Evolutionary conservation across 2,797 vertebrate species (phyloP).

Genomic region (Chelon auratus): DNA sequence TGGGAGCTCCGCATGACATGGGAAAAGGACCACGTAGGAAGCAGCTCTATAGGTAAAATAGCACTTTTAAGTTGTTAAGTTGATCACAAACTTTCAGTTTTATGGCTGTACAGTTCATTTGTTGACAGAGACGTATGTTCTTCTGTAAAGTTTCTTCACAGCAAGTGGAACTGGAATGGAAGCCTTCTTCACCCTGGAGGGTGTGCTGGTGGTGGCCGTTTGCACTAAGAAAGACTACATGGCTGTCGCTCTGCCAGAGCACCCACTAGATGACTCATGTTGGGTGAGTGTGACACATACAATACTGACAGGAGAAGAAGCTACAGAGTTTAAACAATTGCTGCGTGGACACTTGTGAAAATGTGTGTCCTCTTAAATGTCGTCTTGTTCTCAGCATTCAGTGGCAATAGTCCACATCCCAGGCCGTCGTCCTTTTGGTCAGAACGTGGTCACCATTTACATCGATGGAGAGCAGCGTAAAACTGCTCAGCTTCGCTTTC

Average conservation of each 20-base stretch:
- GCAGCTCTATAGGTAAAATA: constrained; percentile 93
- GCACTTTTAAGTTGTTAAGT: background rate
- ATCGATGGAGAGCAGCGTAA: constrained; percentile 88
- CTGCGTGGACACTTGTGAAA: background rate
- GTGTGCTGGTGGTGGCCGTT: constrained; percentile 95
- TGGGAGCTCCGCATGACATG: constrained; percentile 65
- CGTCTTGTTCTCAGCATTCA: constrained; percentile 86
- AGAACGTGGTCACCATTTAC: constrained; percentile 93
- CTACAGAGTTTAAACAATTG: no score
- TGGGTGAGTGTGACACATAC: constrained; percentile 87
- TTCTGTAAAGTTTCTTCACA: constrained; percentile 90
- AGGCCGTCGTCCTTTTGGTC: constrained; percentile 93
- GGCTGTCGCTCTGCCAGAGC: constrained; percentile 89
- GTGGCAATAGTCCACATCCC: constrained; percentile 90
- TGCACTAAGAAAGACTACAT: constrained; percentile 98
- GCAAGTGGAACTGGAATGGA: constrained; percentile 94
- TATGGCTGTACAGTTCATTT: background rate
- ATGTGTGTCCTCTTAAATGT: constrained; percentile 2
- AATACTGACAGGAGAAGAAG: background rate
- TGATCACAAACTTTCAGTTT: background rate
- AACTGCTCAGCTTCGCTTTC: constrained; percentile 91
- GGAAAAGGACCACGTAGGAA: constrained; percentile 88
- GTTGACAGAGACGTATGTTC: constrained; percentile 10
- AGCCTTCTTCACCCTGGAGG: constrained; percentile 93
- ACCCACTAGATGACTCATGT: constrained; percentile 87